Percentiles rank a stretch among this genome's conserved stretches.
Conservation (phyloP, 2,797 vertebrate species). For the Coendou prehensilis region DNA sequence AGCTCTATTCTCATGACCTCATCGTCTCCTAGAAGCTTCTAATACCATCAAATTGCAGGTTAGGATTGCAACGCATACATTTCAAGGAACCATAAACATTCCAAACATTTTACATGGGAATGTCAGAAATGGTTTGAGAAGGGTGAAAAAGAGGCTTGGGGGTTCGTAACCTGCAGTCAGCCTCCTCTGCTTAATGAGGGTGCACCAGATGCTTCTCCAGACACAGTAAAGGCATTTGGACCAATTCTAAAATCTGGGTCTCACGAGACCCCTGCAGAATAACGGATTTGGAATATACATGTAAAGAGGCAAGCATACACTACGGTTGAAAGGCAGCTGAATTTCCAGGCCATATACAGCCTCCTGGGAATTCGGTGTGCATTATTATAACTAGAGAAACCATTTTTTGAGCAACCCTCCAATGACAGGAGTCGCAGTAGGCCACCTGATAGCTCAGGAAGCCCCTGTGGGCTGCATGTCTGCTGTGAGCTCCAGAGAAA, state of each 20-base stretch:
- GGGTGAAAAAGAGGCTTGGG: neutral
- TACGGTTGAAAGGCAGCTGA: conserved; percentile 13
- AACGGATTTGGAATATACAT: neutral
- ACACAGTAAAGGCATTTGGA: neutral
- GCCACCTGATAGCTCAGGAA: neutral
- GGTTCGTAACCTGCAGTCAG: neutral
- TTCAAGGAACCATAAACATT: neutral
- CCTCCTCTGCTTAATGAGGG: neutral
- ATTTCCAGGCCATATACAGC: conserved; percentile 17
- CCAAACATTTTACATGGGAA: neutral
- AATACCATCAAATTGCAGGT: neutral
- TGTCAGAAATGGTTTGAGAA: neutral
- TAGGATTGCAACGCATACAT: neutral
- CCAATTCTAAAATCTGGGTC: neutral
- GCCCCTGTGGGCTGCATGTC: neutral
- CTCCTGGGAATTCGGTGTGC: neutral
- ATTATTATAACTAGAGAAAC: conserved; percentile 51
- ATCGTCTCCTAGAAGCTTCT: neutral
- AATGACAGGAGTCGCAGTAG: neutral
- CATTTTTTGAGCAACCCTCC: neutral
- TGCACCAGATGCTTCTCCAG: neutral
- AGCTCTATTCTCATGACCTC: neutral
- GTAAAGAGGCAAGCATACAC: neutral
- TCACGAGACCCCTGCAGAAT: neutral
- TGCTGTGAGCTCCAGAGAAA: neutral